A percentile compares a stretch with the other conserved stretches of the same genome.
Evolutionary conservation across 2,113 vertebrate genomes (phyloP).

Genomic region (Genyomyrus donnyi): DNA sequence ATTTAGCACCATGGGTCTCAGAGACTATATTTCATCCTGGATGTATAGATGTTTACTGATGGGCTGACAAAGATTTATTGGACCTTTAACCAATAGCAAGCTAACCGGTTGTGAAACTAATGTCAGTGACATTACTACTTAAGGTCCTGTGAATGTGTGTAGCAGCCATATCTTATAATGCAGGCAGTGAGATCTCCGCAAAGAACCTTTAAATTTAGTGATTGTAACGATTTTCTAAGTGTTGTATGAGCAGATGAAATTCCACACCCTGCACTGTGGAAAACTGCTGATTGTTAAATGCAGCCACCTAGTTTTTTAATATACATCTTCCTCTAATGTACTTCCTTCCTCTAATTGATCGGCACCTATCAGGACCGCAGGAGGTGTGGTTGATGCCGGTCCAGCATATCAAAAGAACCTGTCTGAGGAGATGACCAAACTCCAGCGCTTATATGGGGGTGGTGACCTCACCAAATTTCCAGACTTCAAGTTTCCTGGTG

Average conservation of each 20-base stretch:
- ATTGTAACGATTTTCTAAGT: background rate
- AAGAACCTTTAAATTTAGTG: background rate
- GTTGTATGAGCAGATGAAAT: background rate
- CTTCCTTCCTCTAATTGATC: background rate
- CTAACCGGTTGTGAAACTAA: background rate
- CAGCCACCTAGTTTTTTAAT: background rate
- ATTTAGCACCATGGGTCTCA: background rate
- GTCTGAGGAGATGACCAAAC: slow-evolving; percentile 60
- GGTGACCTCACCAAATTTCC: slow-evolving; percentile 70
- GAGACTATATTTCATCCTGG: background rate
- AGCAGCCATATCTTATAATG: background rate
- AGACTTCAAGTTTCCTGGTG: slow-evolving; percentile 70
- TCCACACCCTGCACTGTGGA: background rate
- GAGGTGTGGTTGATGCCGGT: slow-evolving; percentile 64
- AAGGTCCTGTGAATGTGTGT: background rate
- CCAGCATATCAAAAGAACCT: slow-evolving; percentile 67
- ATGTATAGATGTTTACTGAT: background rate
- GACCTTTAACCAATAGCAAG: background rate
- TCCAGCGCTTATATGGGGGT: slow-evolving; percentile 64
- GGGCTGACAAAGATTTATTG: background rate
- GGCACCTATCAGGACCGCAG: slow-evolving; percentile 48
- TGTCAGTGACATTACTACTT: too few relatives aligned
- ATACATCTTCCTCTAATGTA: background rate
- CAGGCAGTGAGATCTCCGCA: background rate
- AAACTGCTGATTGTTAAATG: background rate